Base-by-base conservation (phyloP, 1,140 invertebrate genomes). In the Trinorchestia longiramus region DNA sequence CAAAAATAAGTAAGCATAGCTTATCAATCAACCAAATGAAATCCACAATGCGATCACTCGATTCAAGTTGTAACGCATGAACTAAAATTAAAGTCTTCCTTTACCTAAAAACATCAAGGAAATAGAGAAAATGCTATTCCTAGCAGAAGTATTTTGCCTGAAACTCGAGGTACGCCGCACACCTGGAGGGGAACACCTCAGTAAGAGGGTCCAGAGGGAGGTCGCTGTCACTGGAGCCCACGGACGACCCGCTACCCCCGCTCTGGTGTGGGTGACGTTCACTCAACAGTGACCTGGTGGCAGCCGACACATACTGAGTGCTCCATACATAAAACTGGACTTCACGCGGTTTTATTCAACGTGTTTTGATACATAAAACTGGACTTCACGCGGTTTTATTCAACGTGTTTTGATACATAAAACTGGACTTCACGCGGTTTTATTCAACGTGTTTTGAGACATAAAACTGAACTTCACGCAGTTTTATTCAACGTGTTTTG, bases 191-290 rank as follows among this genome's bases (percentile, higher is more conserved):
- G 23, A 15, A 90, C 88, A 43, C 40, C 41, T 94, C 92, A 45
- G 92, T 42, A 23, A 45, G 43, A 43, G 19, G 41, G 44, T 94
- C 92, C 3, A 40, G 43, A 11, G 92, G 92, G 8, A 94, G 43
- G 92, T 94, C 92, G 92, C 92, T 77, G 95, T 77, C 62, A 43
- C 95, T 77, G 8, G 95, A 95, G 47, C 62, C 57, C 40, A 95
- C n/a, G 0, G 57, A 95, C 44, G 95, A 95, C 42, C 95, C 42
- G 77, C 88, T 90, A 36, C 57, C 95, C 40, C 57, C 88, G 41
- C 57, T 95, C 88, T 95, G 88, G 36, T 88, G 77, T 23, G 1
- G 43, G 57, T 41, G 77, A 11, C 43, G 57, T 36, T 44, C 88
- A 62, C 95, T 77, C 88, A 87, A n/a, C 53, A 95, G n/a, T 0